Conservation (phyloP, 2,888 invertebrate species). For the Conomelus anceps region DNA sequence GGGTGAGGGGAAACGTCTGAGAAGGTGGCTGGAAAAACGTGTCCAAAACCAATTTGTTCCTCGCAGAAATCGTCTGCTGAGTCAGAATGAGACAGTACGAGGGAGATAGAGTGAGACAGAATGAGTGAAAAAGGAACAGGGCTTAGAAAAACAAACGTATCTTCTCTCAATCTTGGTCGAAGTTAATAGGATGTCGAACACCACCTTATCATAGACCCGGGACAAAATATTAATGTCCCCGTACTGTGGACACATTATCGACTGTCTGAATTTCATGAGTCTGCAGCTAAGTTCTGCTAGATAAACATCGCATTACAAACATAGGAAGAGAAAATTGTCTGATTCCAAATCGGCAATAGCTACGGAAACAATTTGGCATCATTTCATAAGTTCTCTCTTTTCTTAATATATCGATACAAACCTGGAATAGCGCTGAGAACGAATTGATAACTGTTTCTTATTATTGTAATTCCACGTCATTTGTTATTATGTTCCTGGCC, state of each 20-base stretch:
- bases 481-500: neutral
- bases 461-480: neutral
- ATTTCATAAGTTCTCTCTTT: too few species aligned
- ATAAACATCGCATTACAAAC: too few species aligned
- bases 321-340: too few species aligned
- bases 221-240: neutral
- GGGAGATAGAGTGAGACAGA: neutral
- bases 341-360: too few species aligned
- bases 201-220: neutral
- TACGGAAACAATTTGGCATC: too few species aligned
- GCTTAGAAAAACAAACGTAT: conserved; percentile 8
- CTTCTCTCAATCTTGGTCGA: neutral
- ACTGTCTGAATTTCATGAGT: neutral
- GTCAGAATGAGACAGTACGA: conserved; percentile 11
- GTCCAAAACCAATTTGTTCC: conserved; percentile 27
- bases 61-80: conserved; percentile 24
- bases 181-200: neutral
- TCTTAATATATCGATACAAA: too few species aligned
- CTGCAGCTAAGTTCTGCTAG: neutral
- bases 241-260: neutral
- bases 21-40: conserved; percentile 12
- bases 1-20: neutral
- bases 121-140: neutral
- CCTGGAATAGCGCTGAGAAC: neutral
- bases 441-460: neutral